A percentile compares a stretch with the other conserved stretches of the same genome.
phyloP scores from a whole-genome alignment of 1,140 invertebrate genomes.

The Dreissena polymorpha region DNA sequence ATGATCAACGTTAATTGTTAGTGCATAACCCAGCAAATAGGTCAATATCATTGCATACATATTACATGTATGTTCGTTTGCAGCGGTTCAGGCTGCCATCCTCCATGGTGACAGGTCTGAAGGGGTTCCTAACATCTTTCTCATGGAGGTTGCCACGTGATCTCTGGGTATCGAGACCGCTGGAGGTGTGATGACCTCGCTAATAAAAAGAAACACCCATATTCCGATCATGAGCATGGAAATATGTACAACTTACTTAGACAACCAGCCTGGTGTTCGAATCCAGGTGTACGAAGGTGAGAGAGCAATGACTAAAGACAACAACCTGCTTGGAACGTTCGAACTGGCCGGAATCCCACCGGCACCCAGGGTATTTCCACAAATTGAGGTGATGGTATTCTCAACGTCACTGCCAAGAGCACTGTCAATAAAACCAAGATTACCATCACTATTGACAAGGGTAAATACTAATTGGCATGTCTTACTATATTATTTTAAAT shows the following conservation, averaged over 20 bases:
- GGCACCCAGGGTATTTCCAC: constrained; percentile 94
- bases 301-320: constrained; percentile 84
- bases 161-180: constrained; percentile 98
- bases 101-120: constrained; percentile 97
- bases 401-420: constrained; percentile 82
- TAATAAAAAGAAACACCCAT: constrained; percentile 97
- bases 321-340: constrained; percentile 95
- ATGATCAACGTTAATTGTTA: neutral
- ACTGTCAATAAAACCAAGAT: constrained; percentile 99
- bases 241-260: constrained; percentile 97
- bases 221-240: constrained; percentile 98
- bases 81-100: constrained; percentile 92
- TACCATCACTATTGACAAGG: constrained; percentile 99
- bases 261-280: constrained; percentile 93
- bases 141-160: constrained; percentile 96
- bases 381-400: constrained; percentile 84
- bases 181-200: constrained; percentile 96
- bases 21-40: no score
- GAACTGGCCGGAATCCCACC: constrained; percentile 96
- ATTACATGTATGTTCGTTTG: constrained; percentile 71
- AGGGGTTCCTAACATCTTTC: constrained; percentile 92
- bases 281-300: constrained; percentile 83
- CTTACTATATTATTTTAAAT: no score
- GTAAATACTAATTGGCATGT: no score
- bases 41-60: neutral